Evolutionary conservation across 2,888 invertebrate genomes (phyloP).

Genomic region (Rhopalosiphum nymphaeae): DNA sequence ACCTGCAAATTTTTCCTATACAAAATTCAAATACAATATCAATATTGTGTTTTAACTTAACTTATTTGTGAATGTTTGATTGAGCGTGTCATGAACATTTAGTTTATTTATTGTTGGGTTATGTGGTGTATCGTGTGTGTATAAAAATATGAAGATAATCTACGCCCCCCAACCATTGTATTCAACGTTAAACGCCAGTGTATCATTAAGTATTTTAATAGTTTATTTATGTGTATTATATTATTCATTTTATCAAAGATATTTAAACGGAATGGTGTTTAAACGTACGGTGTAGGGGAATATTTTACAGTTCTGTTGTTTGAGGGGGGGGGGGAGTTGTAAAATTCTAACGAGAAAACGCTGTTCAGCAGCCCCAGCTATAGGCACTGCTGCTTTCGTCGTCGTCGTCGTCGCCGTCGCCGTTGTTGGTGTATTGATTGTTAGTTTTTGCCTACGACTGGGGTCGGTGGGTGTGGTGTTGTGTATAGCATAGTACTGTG

Average conservation of each 20-base stretch:
- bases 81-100: neutral
- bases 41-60: neutral
- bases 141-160: neutral
- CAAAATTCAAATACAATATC: neutral
- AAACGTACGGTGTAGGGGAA: neutral
- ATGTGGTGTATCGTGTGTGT: neutral
- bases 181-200: neutral
- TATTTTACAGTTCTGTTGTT: neutral
- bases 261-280: neutral
- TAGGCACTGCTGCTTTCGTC: neutral
- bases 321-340: neutral
- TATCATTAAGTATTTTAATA: neutral
- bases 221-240: neutral
- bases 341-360: neutral
- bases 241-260: neutral
- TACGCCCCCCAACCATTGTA: neutral
- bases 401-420: neutral
- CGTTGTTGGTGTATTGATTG: constrained; percentile 15
- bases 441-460: neutral
- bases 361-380: neutral
- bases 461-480: neutral
- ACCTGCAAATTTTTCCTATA: neutral
- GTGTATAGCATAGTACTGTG: neutral
- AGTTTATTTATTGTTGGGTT: neutral
- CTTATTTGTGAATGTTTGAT: too few relatives aligned